These are phyloP conservation scores for Dolichomitus sp. DNA, from an alignment of 2,888 invertebrate genomes.

Conservation along the genomic window DNA sequence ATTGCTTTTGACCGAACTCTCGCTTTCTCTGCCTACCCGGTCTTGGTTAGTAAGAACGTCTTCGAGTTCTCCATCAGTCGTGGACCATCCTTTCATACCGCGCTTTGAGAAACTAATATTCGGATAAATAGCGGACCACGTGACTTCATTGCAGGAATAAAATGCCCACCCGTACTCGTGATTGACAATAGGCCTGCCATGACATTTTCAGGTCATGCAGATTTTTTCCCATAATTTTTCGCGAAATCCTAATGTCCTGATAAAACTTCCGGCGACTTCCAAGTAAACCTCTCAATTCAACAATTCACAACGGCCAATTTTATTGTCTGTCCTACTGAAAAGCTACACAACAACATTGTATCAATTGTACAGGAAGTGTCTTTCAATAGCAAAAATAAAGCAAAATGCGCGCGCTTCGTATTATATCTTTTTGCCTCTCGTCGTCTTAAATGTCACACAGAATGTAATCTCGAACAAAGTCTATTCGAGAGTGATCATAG, in stretches of 20 bases:
- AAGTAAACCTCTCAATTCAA: too few species aligned
- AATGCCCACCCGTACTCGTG: not conserved
- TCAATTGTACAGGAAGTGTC: too few species aligned
- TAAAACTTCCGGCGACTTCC: too few species aligned
- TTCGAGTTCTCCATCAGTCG: not conserved
- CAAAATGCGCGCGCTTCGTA: too few species aligned
- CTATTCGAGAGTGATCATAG: conserved; percentile 6
- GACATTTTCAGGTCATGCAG: not conserved
- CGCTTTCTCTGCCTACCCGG: conserved; percentile 8
- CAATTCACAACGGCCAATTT: too few species aligned
- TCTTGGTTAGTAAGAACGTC: not conserved
- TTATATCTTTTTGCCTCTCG: not conserved
- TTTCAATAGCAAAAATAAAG: too few species aligned
- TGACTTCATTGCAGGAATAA: not conserved
- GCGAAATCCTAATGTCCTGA: too few species aligned
- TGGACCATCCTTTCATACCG: not conserved
- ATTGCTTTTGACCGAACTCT: conserved; percentile 72
- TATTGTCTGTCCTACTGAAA: too few species aligned
- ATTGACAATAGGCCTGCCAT: not conserved
- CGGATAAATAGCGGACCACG: not conserved
- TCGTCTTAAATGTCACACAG: conserved; percentile 29
- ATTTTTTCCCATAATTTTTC: not conserved
- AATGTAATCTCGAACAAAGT: conserved; percentile 17
- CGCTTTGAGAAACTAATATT: conserved; percentile 19
- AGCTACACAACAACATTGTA: too few species aligned